These are phyloP conservation scores for Dromaius novaehollandiae DNA, from an alignment of 2,113 vertebrate genomes.

Conservation along the genomic window DNA sequence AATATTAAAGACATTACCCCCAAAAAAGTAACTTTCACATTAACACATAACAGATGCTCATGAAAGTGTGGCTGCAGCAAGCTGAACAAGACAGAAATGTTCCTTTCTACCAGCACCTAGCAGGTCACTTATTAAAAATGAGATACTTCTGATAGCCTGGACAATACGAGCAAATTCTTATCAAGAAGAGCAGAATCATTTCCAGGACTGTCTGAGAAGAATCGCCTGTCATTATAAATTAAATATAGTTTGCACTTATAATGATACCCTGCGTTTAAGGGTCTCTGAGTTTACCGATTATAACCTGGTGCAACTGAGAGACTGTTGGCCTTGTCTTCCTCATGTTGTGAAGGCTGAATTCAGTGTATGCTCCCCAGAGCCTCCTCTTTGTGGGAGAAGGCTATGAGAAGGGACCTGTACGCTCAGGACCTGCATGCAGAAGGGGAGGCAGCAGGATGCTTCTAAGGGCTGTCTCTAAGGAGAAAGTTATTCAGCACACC, in stretches of 20 bases:
- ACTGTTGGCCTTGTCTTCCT: background rate
- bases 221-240: background rate
- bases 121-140: accelerated
- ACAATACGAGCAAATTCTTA: background rate
- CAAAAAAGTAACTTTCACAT: background rate
- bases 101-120: background rate
- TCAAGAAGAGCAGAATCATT: background rate
- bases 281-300: background rate
- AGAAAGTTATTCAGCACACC: background rate
- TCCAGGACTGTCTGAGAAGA: background rate
- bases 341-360: background rate
- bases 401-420: background rate
- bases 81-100: background rate
- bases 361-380: background rate
- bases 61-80: background rate
- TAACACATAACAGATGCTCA: background rate
- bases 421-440: background rate
- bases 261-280: background rate
- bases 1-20: background rate
- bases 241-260: background rate
- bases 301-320: background rate
- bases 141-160: background rate
- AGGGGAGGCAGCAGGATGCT: too few species aligned
- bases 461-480: background rate
- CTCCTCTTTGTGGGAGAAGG: background rate